These are phyloP conservation scores for Phalacrocorax brasilianus DNA, from an alignment of 2,113 vertebrate species.

Conservation along the genomic window DNA sequence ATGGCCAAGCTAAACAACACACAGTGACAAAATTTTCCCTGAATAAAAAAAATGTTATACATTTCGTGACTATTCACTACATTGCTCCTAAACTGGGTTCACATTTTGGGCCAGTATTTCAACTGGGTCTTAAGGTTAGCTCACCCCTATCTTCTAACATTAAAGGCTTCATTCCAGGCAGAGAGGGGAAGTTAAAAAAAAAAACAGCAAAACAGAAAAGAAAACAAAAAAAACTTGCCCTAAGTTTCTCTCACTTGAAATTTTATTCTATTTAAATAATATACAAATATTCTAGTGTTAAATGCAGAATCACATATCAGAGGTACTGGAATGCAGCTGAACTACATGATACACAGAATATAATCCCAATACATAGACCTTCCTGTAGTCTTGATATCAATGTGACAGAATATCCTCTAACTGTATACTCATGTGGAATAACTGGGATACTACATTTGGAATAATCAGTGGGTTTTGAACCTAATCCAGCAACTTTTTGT, in stretches of 20 bases:
- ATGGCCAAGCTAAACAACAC: constrained; percentile 53
- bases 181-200: background rate
- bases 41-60: background rate
- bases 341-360: background rate
- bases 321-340: background rate
- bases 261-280: background rate
- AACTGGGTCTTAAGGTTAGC: constrained; percentile 15
- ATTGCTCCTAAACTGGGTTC: constrained; percentile 18
- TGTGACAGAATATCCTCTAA: background rate
- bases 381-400: background rate
- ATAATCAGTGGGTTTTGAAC: background rate
- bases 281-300: background rate
- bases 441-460: background rate
- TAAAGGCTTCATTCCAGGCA: background rate
- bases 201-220: background rate
- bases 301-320: background rate
- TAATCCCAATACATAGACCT: background rate
- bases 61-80: constrained; percentile 22
- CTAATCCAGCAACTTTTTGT: background rate
- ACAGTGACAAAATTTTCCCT: background rate
- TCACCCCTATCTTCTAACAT: constrained; percentile 5
- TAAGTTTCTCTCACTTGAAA: background rate
- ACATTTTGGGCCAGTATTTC: constrained; percentile 10
- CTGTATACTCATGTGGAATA: background rate
- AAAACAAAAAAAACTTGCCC: no score